Evolutionary conservation across 2,797 vertebrate species (phyloP), one percentile per base, ranked within the genome.

Genomic region (Sebastes cheni): DNA sequence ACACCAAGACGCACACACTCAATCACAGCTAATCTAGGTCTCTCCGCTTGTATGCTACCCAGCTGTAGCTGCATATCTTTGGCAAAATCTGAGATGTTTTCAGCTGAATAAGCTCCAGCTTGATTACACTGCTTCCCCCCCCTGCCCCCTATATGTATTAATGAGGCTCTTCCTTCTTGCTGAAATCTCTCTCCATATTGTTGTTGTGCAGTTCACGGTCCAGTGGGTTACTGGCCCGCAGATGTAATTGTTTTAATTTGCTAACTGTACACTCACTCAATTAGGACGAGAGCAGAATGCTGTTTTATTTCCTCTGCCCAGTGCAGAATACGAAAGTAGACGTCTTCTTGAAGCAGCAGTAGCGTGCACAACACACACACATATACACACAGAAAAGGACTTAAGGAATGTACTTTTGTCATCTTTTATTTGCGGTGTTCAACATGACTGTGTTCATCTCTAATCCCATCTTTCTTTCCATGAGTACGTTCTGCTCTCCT

Each of bases 241-340:
- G 93, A 94, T 78, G 88, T 93, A 94, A 95, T 95, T 93, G 90
- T 92, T 93, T 93, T 94, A 92, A 95, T 94, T 94, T 91, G 90
- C 91, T 91, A 91, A 92, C 90, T 88, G 84, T 89, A 86, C 70
- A 34, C 84, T 92, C 85, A 75, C 88, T 93, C 91, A 91, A 89
- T 95, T 94, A 90, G 88, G 88, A 79, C 46, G 18, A 75, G 59
- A 68, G 83, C 77, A 70, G 73, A 78, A 72, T 65, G 79, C 39
- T 36, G 72, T 83, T 85, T 72, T 72, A 68, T 86, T 87, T 82
- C 74, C 67, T 80, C 71, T 68, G 76, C 72, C 25, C 75, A 20
- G 32, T 67, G 61, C 77, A 67, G 82, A 79, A 69, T 22, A 62
- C 8, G 39, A 34, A 67, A 84, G 72, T 3, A 52, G 77, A 78